Conservation (phyloP, 2,888 invertebrate species). For the Abrostola triplasia region DNA sequence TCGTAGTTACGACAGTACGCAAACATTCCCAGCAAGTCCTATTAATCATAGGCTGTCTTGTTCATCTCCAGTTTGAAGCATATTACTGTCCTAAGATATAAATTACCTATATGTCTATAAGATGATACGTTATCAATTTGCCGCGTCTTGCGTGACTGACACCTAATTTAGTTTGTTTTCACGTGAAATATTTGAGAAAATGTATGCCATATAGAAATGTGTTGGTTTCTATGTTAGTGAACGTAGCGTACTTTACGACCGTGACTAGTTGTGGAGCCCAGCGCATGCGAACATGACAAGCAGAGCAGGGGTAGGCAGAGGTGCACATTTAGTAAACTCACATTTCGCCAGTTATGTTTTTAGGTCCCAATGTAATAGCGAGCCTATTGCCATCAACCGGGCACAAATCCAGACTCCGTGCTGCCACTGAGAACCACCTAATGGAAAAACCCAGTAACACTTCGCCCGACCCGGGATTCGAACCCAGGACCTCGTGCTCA, state of each 20-base stretch:
- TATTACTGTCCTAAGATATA: conserved; percentile 40
- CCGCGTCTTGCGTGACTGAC: conserved; percentile 14
- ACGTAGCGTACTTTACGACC: not conserved
- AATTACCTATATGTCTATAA: conserved; percentile 28
- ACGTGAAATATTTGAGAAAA: not conserved
- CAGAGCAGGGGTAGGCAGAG: no score
- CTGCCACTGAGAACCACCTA: no score
- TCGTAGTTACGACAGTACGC: conserved; percentile 29
- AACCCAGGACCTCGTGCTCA: no score
- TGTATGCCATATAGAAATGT: not conserved
- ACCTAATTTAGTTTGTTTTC: conserved; percentile 20
- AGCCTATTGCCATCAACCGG: no score
- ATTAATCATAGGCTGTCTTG: conserved; percentile 51
- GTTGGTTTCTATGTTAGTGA: not conserved
- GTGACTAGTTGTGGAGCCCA: no score
- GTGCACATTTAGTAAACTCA: no score
- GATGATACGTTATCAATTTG: conserved; percentile 32
- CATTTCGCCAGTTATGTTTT: no score
- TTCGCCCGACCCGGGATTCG: no score
- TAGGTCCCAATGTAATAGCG: no score
- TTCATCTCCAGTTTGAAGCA: conserved; percentile 42
- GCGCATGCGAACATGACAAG: no score
- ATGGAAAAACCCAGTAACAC: no score
- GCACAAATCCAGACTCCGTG: no score
- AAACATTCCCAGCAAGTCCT: conserved; percentile 31